phyloP scores from a whole-genome alignment of 2,888 invertebrate genomes.

The Cristatella mucedo region DNA sequence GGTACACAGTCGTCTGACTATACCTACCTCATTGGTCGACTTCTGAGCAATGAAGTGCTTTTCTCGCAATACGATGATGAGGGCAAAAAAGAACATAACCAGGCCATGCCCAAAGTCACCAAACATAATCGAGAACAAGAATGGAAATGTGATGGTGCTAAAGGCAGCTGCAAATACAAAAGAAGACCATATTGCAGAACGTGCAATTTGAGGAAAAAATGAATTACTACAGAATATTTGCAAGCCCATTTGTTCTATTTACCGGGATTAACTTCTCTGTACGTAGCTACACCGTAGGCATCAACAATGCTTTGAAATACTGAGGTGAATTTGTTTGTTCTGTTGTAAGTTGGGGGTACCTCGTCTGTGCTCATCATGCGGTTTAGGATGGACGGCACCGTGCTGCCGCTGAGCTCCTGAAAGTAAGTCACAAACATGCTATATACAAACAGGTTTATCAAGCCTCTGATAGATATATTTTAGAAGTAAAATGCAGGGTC shows the following conservation, averaged over 20 bases:
- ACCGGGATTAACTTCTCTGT: constrained; percentile 90
- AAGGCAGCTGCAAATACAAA: constrained; percentile 56
- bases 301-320: constrained; percentile 90
- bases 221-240: constrained; percentile 9
- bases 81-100: constrained; percentile 75
- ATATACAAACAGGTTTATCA: no score
- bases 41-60: constrained; percentile 73
- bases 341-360: constrained; percentile 84
- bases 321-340: constrained; percentile 83
- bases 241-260: constrained; percentile 43
- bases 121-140: constrained; percentile 95
- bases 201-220: neutral
- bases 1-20: no score
- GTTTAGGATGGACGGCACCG: constrained; percentile 86
- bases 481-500: no score
- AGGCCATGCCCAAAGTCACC: constrained; percentile 91
- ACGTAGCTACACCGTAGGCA: constrained; percentile 86
- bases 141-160: constrained; percentile 91
- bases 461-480: no score
- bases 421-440: constrained; percentile 15
- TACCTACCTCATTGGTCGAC: constrained; percentile 67
- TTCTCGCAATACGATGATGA: constrained; percentile 87
- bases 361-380: constrained; percentile 68
- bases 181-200: neutral
- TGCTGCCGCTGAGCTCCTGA: constrained; percentile 79